These are phyloP conservation scores for Schizothorax lantsangensis DNA, from an alignment of 2,797 vertebrate species.

Conservation along the genomic window DNA sequence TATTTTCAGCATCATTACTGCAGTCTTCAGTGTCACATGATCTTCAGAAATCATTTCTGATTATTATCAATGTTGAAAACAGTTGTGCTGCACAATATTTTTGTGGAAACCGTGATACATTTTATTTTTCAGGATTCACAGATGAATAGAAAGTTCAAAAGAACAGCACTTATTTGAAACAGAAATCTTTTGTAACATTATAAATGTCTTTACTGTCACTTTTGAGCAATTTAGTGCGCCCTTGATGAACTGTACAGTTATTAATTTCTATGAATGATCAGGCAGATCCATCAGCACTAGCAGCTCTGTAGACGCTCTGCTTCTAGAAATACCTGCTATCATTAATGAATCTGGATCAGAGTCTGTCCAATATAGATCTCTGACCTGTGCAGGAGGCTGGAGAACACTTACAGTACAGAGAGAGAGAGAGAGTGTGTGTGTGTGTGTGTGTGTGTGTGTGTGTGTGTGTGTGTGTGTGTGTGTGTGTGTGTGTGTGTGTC, in stretches of 20 bases:
- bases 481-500: no score
- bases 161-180: not conserved
- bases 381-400: not conserved
- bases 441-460: no score
- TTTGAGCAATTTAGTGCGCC: not conserved
- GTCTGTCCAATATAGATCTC: conserved; percentile 1
- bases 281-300: not conserved
- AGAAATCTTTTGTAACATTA: not conserved
- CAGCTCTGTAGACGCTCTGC: conserved; percentile 29
- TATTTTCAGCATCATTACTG: not conserved
- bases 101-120: not conserved
- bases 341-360: conserved; percentile 28
- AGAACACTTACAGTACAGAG: not conserved
- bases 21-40: not conserved
- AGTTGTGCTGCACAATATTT: not conserved
- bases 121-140: not conserved
- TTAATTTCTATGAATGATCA: not conserved
- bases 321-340: not conserved
- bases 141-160: not conserved
- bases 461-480: no score
- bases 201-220: not conserved
- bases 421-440: no score
- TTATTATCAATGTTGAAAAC: not conserved
- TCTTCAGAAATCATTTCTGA: not conserved
- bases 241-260: not conserved